These are phyloP conservation scores for Arrhamphus sclerolepis DNA, from an alignment of 2,797 vertebrate genomes.

Conservation along the genomic window DNA sequence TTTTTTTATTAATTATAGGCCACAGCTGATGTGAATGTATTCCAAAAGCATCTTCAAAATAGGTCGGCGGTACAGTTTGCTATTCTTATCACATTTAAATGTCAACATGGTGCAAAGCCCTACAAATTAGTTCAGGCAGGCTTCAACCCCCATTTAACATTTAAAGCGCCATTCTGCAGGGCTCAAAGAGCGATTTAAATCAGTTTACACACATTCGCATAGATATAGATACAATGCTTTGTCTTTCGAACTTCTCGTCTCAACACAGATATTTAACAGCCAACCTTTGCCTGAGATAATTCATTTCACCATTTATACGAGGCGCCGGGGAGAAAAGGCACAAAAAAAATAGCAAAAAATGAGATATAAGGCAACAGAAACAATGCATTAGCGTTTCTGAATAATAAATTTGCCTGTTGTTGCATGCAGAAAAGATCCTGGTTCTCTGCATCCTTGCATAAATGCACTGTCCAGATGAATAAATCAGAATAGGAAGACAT, in stretches of 20 bases:
- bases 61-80: slow-evolving; percentile 88
- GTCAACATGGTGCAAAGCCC: slow-evolving; percentile 91
- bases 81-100: slow-evolving; percentile 94
- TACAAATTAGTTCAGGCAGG: slow-evolving; percentile 91
- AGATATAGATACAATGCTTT: slow-evolving; percentile 73
- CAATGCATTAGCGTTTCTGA: slow-evolving; percentile 85
- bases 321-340: slow-evolving; percentile 50
- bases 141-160: slow-evolving; percentile 91
- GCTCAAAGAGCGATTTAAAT: slow-evolving; percentile 86
- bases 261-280: slow-evolving; percentile 83
- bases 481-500: slow-evolving; percentile 70
- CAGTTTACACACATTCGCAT: slow-evolving; percentile 81
- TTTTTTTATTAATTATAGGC: slow-evolving; percentile 99
- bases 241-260: slow-evolving; percentile 87
- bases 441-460: slow-evolving; percentile 73
- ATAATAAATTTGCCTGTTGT: slow-evolving; percentile 79
- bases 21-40: slow-evolving; percentile 89
- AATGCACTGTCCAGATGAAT: slow-evolving; percentile 79
- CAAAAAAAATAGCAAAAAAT: slow-evolving; percentile 35
- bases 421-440: slow-evolving; percentile 67
- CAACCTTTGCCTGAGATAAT: slow-evolving; percentile 81
- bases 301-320: slow-evolving; percentile 41
- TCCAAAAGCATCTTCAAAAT: slow-evolving; percentile 89
- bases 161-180: slow-evolving; percentile 86
- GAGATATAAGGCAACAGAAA: slow-evolving; percentile 84